A percentile compares a stretch with the other conserved stretches of the same genome.
These are phyloP conservation scores for Psettodes erumei DNA, from an alignment of 2,113 vertebrate species.

Conservation along the genomic window DNA sequence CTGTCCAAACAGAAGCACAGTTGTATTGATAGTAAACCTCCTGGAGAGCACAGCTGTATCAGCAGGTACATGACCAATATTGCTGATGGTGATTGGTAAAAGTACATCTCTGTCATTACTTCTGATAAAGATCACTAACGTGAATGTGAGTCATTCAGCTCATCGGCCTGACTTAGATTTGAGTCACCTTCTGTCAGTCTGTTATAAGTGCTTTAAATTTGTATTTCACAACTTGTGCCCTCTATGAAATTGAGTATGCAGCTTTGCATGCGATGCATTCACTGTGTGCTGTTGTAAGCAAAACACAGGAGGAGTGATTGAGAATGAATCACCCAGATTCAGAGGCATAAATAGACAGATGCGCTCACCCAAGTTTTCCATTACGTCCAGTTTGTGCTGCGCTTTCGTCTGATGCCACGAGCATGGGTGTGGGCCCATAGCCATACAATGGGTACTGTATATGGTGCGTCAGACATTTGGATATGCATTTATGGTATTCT, in stretches of 20 bases:
- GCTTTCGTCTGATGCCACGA: slow-evolving; percentile 26
- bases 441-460: slow-evolving; percentile 12
- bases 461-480: slow-evolving; percentile 37
- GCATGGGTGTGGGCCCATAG: slow-evolving; percentile 42
- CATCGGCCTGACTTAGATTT: neutral
- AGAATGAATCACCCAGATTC: slow-evolving; percentile 32
- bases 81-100: neutral
- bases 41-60: neutral
- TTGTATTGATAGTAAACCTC: neutral
- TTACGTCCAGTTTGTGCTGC: slow-evolving; percentile 3
- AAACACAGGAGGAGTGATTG: slow-evolving; percentile 3
- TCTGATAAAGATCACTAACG: slow-evolving; percentile 37
- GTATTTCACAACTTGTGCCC: neutral
- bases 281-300: slow-evolving; percentile 13
- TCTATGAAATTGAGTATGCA: neutral
- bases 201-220: neutral
- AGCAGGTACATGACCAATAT: neutral
- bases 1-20: slow-evolving; percentile 7
- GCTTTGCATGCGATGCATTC: slow-evolving; percentile 5
- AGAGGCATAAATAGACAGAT: slow-evolving; percentile 34
- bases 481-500: slow-evolving; percentile 8
- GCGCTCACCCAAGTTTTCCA: slow-evolving; percentile 42
- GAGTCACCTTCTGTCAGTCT: slow-evolving; percentile 8
- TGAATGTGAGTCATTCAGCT: slow-evolving; percentile 27
- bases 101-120: slow-evolving; percentile 20